Percentiles rank a stretch among this genome's conserved stretches.
phyloP scores from a whole-genome alignment of 2,888 invertebrate species.

The Papilio protenor region DNA sequence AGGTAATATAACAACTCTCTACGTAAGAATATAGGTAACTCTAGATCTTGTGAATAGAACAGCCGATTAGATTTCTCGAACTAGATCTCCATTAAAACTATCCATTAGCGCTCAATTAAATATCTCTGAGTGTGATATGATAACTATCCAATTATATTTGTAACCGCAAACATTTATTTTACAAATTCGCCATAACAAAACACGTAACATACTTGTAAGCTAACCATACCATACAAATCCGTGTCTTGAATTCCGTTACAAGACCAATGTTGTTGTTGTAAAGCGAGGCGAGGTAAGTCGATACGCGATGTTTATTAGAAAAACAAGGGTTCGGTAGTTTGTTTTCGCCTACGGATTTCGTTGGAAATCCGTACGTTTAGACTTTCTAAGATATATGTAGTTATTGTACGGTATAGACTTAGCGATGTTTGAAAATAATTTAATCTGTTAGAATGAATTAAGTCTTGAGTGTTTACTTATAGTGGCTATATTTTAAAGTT shows the following conservation, averaged over 20 bases:
- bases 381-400: conserved; percentile 3
- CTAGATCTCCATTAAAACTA: no score
- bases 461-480: not conserved
- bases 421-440: not conserved
- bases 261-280: conserved; percentile 60
- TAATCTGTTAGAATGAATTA: not conserved
- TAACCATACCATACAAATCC: conserved; percentile 16
- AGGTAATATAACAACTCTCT: no score
- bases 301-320: conserved; percentile 61
- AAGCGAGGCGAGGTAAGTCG: conserved; percentile 58
- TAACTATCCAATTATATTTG: no score
- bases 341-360: conserved; percentile 36
- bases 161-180: not conserved
- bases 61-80: no score
- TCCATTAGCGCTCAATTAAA: no score
- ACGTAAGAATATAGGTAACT: no score
- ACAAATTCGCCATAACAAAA: not conserved
- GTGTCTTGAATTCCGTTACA: conserved; percentile 50
- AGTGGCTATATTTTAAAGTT: not conserved
- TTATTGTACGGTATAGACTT: conserved; percentile 5
- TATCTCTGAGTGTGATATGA: no score
- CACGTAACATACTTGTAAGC: not conserved
- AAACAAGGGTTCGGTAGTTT: conserved; percentile 60
- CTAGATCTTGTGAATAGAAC: no score
- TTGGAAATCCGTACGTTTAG: not conserved